Percentiles rank a stretch among this genome's conserved stretches.
These are phyloP conservation scores for Plestiodon gilberti DNA, from an alignment of 2,113 vertebrate species.

Conservation along the genomic window DNA sequence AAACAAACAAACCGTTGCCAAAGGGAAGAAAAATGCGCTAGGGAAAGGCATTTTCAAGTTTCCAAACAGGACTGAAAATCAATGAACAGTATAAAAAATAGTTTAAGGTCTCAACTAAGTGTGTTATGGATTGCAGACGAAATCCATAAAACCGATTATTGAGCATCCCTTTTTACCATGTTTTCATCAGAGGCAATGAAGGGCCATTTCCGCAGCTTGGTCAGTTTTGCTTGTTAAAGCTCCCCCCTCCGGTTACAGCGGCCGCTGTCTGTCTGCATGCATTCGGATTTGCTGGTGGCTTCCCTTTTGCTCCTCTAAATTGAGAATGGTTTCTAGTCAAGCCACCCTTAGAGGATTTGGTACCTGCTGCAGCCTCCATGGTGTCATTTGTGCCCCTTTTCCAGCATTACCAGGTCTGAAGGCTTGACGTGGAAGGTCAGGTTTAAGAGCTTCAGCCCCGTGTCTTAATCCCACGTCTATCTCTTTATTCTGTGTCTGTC, in stretches of 20 bases:
- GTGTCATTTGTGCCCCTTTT: too few species aligned
- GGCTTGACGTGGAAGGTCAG: too few species aligned
- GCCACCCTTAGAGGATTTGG: background rate
- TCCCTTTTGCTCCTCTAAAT: background rate
- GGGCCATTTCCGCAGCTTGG: background rate
- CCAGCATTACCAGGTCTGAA: too few species aligned
- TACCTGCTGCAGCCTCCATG: too few species aligned
- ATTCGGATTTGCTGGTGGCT: background rate
- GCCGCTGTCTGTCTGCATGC: background rate
- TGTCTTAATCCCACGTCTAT: too few species aligned
- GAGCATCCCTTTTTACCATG: slow-evolving; percentile 24
- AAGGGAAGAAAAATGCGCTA: slow-evolving; percentile 26
- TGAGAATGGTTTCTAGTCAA: background rate
- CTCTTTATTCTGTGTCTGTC: too few species aligned
- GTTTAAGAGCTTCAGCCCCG: too few species aligned
- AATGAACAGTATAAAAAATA: slow-evolving; percentile 25
- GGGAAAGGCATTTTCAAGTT: slow-evolving; percentile 6
- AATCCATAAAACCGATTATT: slow-evolving; percentile 36
- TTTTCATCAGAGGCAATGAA: slow-evolving; percentile 1
- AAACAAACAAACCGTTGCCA: slow-evolving; percentile 9
- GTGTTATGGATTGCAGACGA: slow-evolving; percentile 21
- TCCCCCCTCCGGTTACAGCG: too few species aligned
- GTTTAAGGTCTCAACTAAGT: background rate
- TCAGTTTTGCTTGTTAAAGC: background rate
- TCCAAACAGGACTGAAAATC: slow-evolving; percentile 35